These are phyloP conservation scores for Falco rusticolus DNA, from an alignment of 2,797 vertebrate genomes.

Conservation along the genomic window DNA sequence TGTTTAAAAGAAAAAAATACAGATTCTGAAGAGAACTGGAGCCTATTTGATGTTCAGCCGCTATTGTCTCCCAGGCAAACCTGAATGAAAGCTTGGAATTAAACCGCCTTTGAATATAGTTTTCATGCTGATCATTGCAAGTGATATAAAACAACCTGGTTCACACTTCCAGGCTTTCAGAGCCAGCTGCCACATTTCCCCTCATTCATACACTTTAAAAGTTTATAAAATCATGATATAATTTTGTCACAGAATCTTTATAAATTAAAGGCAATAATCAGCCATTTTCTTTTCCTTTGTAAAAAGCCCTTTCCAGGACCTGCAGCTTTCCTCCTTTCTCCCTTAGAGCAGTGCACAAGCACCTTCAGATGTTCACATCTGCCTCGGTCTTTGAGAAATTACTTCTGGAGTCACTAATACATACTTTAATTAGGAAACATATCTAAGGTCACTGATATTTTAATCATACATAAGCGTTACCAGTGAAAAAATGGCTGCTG, in stretches of 20 bases:
- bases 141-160: neutral
- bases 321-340: neutral
- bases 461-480: neutral
- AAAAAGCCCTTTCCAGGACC: neutral
- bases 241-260: neutral
- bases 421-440: neutral
- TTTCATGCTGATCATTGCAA: conserved; percentile 38
- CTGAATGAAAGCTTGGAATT: conserved; percentile 62
- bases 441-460: neutral
- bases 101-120: neutral
- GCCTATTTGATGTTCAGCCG: conserved; percentile 69
- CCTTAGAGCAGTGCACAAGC: neutral
- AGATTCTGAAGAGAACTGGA: conserved; percentile 43
- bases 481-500: neutral
- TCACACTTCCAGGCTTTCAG: neutral
- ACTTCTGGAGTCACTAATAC: neutral
- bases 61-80: conserved; percentile 62
- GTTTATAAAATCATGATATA: neutral
- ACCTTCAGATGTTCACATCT: neutral
- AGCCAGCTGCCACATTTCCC: neutral
- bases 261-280: neutral
- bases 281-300: neutral
- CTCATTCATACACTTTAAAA: neutral
- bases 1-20: conserved; percentile 6
- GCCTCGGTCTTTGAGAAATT: neutral